Evolutionary conservation across 2,797 vertebrate species (phyloP).

Genomic region (Netta rufina): DNA sequence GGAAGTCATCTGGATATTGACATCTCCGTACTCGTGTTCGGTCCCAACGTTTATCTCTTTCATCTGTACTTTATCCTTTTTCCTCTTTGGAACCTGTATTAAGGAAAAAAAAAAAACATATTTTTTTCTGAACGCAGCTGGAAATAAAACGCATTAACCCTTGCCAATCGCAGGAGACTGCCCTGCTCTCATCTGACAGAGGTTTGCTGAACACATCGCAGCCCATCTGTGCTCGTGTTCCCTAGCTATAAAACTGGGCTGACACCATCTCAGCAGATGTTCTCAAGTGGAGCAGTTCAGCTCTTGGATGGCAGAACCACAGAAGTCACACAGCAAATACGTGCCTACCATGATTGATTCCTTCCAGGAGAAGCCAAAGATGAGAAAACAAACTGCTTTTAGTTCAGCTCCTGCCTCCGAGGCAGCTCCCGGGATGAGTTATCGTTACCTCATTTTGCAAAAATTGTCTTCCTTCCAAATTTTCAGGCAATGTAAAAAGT

Average conservation of each 20-base stretch:
- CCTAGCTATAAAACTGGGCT: neutral
- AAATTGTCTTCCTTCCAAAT: neutral
- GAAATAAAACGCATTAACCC: neutral
- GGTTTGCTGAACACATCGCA: neutral
- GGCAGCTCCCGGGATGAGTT: constrained; percentile 7
- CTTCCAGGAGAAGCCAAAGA: neutral
- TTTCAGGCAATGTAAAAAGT: neutral
- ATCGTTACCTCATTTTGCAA: neutral
- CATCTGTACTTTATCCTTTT: constrained; percentile 79
- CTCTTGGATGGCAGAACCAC: neutral
- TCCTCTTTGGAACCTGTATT: constrained; percentile 80
- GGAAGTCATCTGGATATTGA: constrained; percentile 87
- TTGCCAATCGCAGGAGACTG: neutral
- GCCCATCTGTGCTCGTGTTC: neutral
- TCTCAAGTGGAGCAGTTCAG: neutral
- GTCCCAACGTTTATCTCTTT: constrained; percentile 79
- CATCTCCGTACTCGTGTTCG: constrained; percentile 80
- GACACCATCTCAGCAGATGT: neutral
- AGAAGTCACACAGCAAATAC: neutral
- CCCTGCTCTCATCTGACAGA: neutral
- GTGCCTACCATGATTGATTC: neutral
- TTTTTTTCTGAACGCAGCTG: neutral
- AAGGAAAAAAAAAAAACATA: rapidly evolving
- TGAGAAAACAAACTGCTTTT: neutral
- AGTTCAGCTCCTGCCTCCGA: constrained; percentile 9